Evolutionary conservation across 2,888 invertebrate genomes (phyloP), one percentile per base, ranked within the genome.

Genomic region (Catocala nupta): DNA sequence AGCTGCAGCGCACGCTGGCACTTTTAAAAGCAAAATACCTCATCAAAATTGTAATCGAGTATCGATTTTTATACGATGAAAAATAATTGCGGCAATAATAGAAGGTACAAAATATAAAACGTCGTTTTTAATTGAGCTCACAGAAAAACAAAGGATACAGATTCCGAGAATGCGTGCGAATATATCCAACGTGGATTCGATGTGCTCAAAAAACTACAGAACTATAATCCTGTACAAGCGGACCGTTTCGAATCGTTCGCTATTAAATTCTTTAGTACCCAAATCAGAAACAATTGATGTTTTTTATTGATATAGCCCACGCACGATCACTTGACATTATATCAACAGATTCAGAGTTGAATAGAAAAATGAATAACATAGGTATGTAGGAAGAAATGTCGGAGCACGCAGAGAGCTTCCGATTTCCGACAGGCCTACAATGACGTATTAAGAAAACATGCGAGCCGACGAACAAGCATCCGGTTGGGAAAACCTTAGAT

Each of bases 1-100:
- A 89, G 85, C 89, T 88, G 90, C 85, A 60, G 71, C 70, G 68
- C 68, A 73, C 71, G 67, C 71, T 71, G 81, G 74, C 73, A 70
- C 73, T 73, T 77, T 78, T 68, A 80, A 73, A 81, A 80, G 74
- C 77, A 79, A 80, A 75, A 81, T 73, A 65, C 72, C 58, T 67
- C 64, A 73, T 73, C 70, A 77, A 76, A 81, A 77, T 78, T 69
- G 78, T 71, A 76, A 80, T 73, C 65, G 61, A 70, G 67, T 78
- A 74, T 71, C 76, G 72, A 80, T 80, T 77, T 78, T 75, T 73
- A 73, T 69, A 55, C 66, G 63, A 68, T 57, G 60, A 59, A 71
- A 72, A 65, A 74, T 78, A 70, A 71, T 74, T 70, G 68, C 64
- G 61, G 53, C 53, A 63, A 56, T 70, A 71, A 65, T 70, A 68